phyloP scores from a whole-genome alignment of 2,797 vertebrate genomes.

The Alosa sapidissima region DNA sequence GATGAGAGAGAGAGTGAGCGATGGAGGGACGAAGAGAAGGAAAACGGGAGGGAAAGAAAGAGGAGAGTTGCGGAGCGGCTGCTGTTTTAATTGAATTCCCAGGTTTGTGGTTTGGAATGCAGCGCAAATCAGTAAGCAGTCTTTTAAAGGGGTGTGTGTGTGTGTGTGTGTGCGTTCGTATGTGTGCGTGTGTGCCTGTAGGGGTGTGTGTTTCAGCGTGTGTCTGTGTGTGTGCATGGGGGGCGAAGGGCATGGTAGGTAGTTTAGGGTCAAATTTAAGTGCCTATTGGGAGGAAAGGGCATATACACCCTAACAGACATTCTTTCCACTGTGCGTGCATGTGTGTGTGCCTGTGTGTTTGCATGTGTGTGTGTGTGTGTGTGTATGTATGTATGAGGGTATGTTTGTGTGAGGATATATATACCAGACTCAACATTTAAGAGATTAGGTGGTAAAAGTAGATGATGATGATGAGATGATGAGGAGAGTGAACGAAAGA shows the following conservation, averaged over 20 bases:
- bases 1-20: neutral
- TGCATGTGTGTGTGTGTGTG: neutral
- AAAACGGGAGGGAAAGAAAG: neutral
- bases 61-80: neutral
- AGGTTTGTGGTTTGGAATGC: conserved; percentile 19
- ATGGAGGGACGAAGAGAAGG: neutral
- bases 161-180: neutral
- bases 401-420: neutral
- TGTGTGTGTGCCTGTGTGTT: neutral
- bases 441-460: conserved; percentile 21
- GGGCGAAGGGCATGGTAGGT: conserved; percentile 4
- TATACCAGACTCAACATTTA: neutral
- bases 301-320: neutral
- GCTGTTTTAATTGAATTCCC: conserved; percentile 17
- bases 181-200: neutral
- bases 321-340: conserved; percentile 15
- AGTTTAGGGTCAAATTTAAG: conserved; percentile 23
- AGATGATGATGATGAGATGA: conserved; percentile 10
- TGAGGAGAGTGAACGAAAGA: neutral
- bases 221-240: neutral
- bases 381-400: neutral
- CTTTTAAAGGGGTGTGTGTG: neutral
- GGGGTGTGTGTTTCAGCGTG: neutral
- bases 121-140: conserved; percentile 11
- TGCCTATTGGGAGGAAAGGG: conserved; percentile 13